Base-by-base conservation (phyloP, 2,888 invertebrate species). In the Hyalella azteca region DNA sequence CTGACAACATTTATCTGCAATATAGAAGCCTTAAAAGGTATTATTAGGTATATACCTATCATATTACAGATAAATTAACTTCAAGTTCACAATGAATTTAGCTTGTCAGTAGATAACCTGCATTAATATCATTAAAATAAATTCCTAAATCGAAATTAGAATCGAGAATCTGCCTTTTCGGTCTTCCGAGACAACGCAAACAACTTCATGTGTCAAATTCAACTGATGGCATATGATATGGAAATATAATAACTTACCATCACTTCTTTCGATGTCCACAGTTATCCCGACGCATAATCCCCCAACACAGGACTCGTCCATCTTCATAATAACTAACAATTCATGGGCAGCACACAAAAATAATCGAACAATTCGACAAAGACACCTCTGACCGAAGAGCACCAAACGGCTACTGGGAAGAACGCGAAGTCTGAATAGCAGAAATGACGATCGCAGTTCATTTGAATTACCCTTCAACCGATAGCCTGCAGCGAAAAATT, bases 231-330 rank as follows among this genome's bases (percentile, higher is more conserved):
- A 36, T n/a, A 54, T 54, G 36, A 39, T 26, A 36, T 13, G 19
- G 1, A 9, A 26, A 48, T 60, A n/a, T 26, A 15, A n/a, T 32
- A 48, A 81, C 83, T 83, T 80, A 83, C 83, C 83, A 81, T 83
- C 83, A 59, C 81, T 83, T 77, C 83, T 83, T 60, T 83, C 81
- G 66, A 83, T 83, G 49, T 83, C 83, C 79, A 83, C 81, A 13
- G 83, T 77, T 1, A 81, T 80, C 36, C 81, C 80, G 19, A 83
- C 79, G 41, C 77, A 79, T 60, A 83, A 77, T 32, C 83, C 81
- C 29, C 83, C 83, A 32, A 81, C 59, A 50, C 80, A 79, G 39
- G 60, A 78, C 75, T 83, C 83, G 22, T 83, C 83, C 83, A 83
- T 83, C 78, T 83, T 83, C 83, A 83, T 83, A 36, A 36, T 66